phyloP scores from a whole-genome alignment of 2,888 invertebrate genomes.

The Drosophila formosana region DNA sequence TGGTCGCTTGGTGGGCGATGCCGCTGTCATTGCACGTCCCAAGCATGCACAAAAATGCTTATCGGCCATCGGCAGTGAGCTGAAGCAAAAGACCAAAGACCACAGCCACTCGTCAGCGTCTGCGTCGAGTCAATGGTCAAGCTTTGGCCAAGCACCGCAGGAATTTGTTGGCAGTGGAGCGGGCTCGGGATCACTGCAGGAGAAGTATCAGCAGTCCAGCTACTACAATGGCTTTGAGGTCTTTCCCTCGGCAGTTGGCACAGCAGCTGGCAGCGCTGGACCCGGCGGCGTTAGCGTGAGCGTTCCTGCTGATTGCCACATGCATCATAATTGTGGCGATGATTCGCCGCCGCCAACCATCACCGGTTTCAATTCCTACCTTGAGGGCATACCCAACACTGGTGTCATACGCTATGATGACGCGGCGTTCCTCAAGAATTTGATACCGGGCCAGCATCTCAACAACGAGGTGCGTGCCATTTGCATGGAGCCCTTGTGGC shows the following conservation, averaged over 20 bases:
- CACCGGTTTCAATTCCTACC: slow-evolving; percentile 84
- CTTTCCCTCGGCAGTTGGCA: slow-evolving; percentile 65
- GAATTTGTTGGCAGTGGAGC: slow-evolving; percentile 40
- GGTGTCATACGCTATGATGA: slow-evolving; percentile 85
- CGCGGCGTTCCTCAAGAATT: slow-evolving; percentile 83
- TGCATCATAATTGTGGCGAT: slow-evolving; percentile 84
- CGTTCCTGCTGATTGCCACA: slow-evolving; percentile 75
- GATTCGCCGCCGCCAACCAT: slow-evolving; percentile 85
- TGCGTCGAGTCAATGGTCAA: slow-evolving; percentile 62
- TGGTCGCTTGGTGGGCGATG: slow-evolving; percentile 77
- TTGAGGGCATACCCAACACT: slow-evolving; percentile 84
- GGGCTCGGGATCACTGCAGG: slow-evolving; percentile 70
- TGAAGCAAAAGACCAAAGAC: slow-evolving; percentile 84
- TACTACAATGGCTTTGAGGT: slow-evolving; percentile 84
- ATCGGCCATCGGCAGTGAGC: slow-evolving; percentile 85
- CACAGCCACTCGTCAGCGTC: slow-evolving; percentile 58
- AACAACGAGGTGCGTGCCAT: slow-evolving; percentile 83
- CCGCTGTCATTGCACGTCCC: slow-evolving; percentile 82
- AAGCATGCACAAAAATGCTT: slow-evolving; percentile 77
- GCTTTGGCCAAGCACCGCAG: slow-evolving; percentile 55
- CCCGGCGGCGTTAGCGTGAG: slow-evolving; percentile 33
- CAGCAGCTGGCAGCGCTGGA: slow-evolving; percentile 21
- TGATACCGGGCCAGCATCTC: slow-evolving; percentile 85
- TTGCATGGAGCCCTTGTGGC: slow-evolving; percentile 4
- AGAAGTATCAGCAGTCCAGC: slow-evolving; percentile 83